Evolutionary conservation across 2,113 vertebrate genomes (phyloP), one percentile per base, ranked within the genome.

Genomic region (Mystacornis crossleyi): DNA sequence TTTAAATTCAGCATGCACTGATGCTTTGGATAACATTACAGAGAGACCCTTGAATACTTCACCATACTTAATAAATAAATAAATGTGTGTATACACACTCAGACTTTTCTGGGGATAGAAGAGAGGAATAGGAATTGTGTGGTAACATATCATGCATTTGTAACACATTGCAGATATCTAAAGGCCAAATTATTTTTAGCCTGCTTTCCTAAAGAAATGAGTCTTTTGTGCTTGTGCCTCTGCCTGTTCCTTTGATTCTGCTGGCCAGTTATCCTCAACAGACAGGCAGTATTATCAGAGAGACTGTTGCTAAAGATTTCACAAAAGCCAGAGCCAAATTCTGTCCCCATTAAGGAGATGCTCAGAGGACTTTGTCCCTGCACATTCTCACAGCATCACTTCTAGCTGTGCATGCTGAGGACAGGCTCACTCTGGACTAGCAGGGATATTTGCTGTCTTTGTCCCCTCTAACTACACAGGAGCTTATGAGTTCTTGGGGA

Each of bases 181-280:
- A 95, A 94, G 69, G 69, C 64, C 67, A 74, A 74, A 91, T 58
- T 86, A 86, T 81, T 94, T 95, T 96, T 74, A 93, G 86, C 18
- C 33, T 54, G 12, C 43, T 86, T 53, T 93, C 53, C 65, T 89
- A 54, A 84, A 94, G 65, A 84, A 84, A 80, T 57, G 3, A 73
- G 26, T 36, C 61, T 71, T 85, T 78, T 80, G 62, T 72, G 24
- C 54, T 67, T 33, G 18, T 95, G 57, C 26, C 40, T 90, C 51
- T 90, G 36, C 50, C 61, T 67, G 74, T 48, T 66, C 66, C 55
- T 95, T 93, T 90, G 82, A 88, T 65, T 82, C 70, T 75, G 26
- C 58, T 81, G 85, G 47, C 33, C 65, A 66, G 55, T 89, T 83
- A 58, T 42, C 10, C 45, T 77, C 14, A 4, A 81, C 69, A 91